Evolutionary conservation across 2,113 vertebrate genomes (phyloP).

Genomic region (Bettongia penicillata): DNA sequence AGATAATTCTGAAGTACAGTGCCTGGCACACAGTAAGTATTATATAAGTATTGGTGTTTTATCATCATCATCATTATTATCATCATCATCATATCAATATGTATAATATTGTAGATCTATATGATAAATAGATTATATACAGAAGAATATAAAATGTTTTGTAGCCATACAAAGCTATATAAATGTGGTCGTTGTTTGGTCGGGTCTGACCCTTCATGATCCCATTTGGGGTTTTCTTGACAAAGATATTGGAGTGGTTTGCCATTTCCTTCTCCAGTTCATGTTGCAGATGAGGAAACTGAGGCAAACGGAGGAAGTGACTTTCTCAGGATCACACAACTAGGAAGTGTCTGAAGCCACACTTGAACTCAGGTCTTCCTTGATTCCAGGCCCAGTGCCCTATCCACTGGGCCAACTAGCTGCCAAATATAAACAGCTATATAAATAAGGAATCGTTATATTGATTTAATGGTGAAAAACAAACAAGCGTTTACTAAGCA

Average conservation of each 20-base stretch:
- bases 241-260: background rate
- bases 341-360: no score
- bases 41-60: no score
- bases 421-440: background rate
- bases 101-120: no score
- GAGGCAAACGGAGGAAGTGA: background rate
- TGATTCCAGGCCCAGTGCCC: background rate
- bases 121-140: no score
- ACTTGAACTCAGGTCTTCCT: background rate
- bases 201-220: background rate
- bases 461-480: background rate
- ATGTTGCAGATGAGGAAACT: background rate
- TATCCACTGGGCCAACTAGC: background rate
- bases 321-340: background rate
- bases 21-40: no score
- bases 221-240: background rate
- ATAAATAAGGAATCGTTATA: background rate
- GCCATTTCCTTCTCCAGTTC: background rate
- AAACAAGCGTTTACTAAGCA: background rate
- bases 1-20: background rate
- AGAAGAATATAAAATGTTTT: background rate
- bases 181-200: background rate
- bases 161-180: background rate
- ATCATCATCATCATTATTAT: no score
- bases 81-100: background rate